These are phyloP conservation scores for Falco punctatus DNA, from an alignment of 2,113 vertebrate species.

Conservation along the genomic window DNA sequence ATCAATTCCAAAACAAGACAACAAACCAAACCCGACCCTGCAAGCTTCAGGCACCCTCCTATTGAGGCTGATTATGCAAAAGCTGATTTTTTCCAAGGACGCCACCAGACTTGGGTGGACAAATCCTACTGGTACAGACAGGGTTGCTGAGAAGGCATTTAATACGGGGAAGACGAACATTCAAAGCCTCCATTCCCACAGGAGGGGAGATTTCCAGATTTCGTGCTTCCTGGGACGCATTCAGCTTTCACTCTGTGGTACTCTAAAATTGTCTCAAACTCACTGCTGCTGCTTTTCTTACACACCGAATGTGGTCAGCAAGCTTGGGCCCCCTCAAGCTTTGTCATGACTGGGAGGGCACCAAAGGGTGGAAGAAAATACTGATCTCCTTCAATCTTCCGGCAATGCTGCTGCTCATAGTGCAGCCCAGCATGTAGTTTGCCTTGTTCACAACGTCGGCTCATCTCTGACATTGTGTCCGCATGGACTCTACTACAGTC, in stretches of 20 bases:
- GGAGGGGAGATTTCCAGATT: neutral
- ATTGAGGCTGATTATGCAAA: neutral
- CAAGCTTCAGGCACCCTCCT: neutral
- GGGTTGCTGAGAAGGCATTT: neutral
- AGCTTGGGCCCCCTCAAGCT: neutral
- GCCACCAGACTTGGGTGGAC: neutral
- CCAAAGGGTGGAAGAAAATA: neutral
- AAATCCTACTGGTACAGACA: neutral
- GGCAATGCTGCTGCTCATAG: neutral
- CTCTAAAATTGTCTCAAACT: neutral
- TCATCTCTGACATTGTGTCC: neutral
- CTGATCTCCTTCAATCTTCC: neutral
- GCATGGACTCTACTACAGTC: rapidly evolving
- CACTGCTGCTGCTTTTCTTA: neutral
- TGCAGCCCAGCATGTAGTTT: neutral
- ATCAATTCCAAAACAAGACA: neutral
- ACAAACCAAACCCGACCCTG: neutral
- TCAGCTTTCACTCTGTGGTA: neutral
- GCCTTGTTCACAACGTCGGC: neutral
- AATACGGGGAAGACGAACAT: neutral
- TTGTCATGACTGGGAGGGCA: neutral
- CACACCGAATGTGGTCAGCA: neutral
- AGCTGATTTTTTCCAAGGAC: neutral
- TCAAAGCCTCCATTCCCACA: neutral
- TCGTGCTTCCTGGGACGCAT: neutral